Conservation (phyloP, 2,113 vertebrate species). For the Herpetotheres cachinnans region DNA sequence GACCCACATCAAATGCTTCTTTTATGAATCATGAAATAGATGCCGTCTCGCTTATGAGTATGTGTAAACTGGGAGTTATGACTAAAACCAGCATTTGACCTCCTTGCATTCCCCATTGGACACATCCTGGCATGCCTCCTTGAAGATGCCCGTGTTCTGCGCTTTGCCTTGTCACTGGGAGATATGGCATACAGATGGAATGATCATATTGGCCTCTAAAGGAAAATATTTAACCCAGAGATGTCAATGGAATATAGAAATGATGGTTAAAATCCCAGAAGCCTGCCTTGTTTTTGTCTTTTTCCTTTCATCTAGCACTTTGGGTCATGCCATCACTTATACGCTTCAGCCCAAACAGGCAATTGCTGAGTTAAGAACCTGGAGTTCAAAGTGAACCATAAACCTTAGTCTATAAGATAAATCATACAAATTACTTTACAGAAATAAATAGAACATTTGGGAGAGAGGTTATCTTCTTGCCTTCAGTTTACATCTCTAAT, state of each 20-base stretch:
- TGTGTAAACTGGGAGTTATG: not conserved
- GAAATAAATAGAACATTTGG: slow-evolving; percentile 74
- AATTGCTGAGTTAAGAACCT: slow-evolving; percentile 72
- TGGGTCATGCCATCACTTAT: slow-evolving; percentile 73
- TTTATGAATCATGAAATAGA: not conserved
- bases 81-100: not conserved
- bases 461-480: slow-evolving; percentile 73
- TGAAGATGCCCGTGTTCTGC: not conserved
- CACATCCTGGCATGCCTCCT: not conserved
- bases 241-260: slow-evolving; percentile 65
- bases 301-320: slow-evolving; percentile 69
- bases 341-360: slow-evolving; percentile 66
- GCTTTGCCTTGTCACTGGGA: not conserved
- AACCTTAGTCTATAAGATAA: slow-evolving; percentile 73
- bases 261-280: slow-evolving; percentile 68
- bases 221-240: slow-evolving; percentile 65
- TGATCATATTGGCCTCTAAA: slow-evolving; percentile 47
- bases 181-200: slow-evolving; percentile 22
- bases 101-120: not conserved
- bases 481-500: slow-evolving; percentile 74
- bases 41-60: not conserved
- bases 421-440: slow-evolving; percentile 77
- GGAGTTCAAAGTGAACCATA: slow-evolving; percentile 76
- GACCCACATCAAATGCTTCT: not conserved
- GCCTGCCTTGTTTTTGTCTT: slow-evolving; percentile 69